Conservation (phyloP, 2,888 invertebrate genomes). For the Scaptomyza tumidula region DNA sequence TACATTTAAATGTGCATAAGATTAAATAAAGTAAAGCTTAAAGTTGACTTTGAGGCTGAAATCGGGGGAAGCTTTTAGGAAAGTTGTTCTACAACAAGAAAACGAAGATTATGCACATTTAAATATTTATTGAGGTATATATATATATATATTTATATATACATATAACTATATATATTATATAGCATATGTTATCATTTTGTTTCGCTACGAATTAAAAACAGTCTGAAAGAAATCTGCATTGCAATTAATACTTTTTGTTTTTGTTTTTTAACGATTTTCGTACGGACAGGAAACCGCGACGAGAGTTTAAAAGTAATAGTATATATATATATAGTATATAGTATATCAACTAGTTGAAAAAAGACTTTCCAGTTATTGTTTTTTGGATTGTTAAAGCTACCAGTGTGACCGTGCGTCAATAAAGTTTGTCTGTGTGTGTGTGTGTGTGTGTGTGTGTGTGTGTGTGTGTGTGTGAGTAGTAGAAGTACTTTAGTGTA, state of each 20-base stretch:
- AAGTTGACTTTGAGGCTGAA: no score
- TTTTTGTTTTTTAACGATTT: background rate
- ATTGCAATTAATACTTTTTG: constrained; percentile 24
- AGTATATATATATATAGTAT: no score
- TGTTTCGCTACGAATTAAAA: constrained; percentile 15
- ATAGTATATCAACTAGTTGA: constrained; percentile 10
- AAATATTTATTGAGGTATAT: constrained; percentile 48
- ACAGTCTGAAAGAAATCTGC: constrained; percentile 17
- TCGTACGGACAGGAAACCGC: constrained; percentile 7
- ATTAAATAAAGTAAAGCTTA: constrained; percentile 11
- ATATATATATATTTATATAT: constrained; percentile 9
- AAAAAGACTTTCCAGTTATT: constrained; percentile 24
- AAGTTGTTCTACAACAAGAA: background rate
- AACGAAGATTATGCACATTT: constrained; percentile 40
- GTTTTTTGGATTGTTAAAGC: constrained; percentile 35
- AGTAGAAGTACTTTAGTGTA: no score
- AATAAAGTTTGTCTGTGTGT: constrained; percentile 15
- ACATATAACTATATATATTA: background rate
- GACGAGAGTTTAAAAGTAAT: constrained; percentile 1
- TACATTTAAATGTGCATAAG: constrained; percentile 37
- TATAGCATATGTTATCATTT: constrained; percentile 14
- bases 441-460: constrained; percentile 14
- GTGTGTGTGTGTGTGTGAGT: constrained; percentile 11
- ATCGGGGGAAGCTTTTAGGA: background rate
- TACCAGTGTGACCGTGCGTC: constrained; percentile 45